Evolutionary conservation across 2,113 vertebrate genomes (phyloP), one percentile per base, ranked within the genome.

Genomic region (Scopus umbretta): DNA sequence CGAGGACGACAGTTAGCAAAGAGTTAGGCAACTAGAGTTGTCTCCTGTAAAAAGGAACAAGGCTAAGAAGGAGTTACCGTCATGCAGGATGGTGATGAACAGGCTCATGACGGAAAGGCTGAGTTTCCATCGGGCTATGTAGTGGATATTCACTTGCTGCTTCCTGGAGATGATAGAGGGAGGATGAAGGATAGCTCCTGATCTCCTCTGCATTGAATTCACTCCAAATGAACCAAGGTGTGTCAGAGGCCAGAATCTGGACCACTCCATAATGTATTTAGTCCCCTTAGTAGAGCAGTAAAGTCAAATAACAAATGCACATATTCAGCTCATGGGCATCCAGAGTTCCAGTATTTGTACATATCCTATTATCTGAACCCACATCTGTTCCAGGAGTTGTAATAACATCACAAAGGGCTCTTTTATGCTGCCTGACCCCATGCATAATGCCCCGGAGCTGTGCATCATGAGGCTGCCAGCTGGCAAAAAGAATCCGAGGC

Each of bases 321-420:
- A 36, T 47, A 66, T 80, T 84, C n/a, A 67, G 58, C 42, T 92
- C 16, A 63, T 75, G 71, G 80, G 90, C 86, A 90, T 94, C 78
- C 93, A 88, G 87, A 96, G 74, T 76, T 90, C 76, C 68, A 82
- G 53, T 25, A 80, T 65, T 89, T 93, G 78, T 92, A 89, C 80
- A 61, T 66, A 83, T 70, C 75, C 67, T 90, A 61, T 90, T 94
- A 65, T 84, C 58, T 88, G 86, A 91, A 93, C 72, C 61, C 52
- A 66, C 91, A 87, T 96, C 94, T 96, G 56, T 90, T 83, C 34
- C 82, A 94, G 92, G 84, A 84, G 61, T 73, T 97, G 82, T 92
- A 94, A 82, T 86, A 76, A 82, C 68, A 82, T 74, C 88, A 94
- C 90, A 97, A 97, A 98, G 96, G 96, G 96, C 96, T 98, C 91